These are phyloP conservation scores for Collichthys lucidus DNA, from an alignment of 2,113 vertebrate species.

Conservation along the genomic window DNA sequence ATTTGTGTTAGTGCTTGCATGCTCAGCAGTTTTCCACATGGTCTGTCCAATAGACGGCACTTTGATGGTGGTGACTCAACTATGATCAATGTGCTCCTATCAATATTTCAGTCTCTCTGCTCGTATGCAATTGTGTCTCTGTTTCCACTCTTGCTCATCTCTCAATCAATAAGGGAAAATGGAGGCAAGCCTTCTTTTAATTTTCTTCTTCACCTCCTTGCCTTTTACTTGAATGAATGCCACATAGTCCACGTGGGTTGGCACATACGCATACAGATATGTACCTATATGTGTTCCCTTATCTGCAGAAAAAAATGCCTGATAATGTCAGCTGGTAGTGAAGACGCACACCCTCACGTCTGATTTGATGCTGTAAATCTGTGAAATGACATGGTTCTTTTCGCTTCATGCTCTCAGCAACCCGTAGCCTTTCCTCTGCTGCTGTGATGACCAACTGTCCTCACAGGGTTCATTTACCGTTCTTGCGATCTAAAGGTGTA, in stretches of 20 bases:
- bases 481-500: conserved; percentile 1
- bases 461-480: background rate
- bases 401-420: background rate
- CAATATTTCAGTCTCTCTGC: conserved; percentile 62
- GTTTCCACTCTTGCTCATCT: conserved; percentile 32
- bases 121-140: conserved; percentile 31
- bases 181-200: conserved; percentile 30
- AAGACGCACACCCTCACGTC: background rate
- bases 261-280: conserved; percentile 11
- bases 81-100: conserved; percentile 70
- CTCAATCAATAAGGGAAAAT: conserved; percentile 48
- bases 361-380: background rate
- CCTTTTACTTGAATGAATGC: conserved; percentile 23
- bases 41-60: conserved; percentile 61
- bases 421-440: background rate
- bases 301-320: background rate
- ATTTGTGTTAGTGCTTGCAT: conserved; percentile 61
- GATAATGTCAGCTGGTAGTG: background rate
- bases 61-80: conserved; percentile 68
- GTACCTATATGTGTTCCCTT: background rate
- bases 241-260: conserved; percentile 8
- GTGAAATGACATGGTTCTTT: conserved; percentile 1
- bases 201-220: conserved; percentile 9
- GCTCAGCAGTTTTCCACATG: conserved; percentile 72
- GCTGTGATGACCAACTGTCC: background rate